These are phyloP conservation scores for Agrotis clavis DNA, from an alignment of 2,888 invertebrate species.

Conservation along the genomic window DNA sequence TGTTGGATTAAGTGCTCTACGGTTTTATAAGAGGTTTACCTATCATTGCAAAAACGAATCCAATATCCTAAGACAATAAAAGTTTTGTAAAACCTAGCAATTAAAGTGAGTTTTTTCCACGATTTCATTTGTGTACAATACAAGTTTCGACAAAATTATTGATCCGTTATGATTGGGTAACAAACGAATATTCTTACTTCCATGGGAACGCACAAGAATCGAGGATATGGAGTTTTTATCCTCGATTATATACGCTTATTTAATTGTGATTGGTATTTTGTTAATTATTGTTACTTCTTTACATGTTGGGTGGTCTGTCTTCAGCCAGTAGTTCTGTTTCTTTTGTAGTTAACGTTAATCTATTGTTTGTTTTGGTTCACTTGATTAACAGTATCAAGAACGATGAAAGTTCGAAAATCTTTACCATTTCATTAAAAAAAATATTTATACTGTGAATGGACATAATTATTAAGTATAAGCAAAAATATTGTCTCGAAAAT, in stretches of 20 bases:
- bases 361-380: too few species aligned
- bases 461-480: background rate
- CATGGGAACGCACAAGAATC: slow-evolving; percentile 59
- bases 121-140: slow-evolving; percentile 65
- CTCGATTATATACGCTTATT: slow-evolving; percentile 40
- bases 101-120: slow-evolving; percentile 64
- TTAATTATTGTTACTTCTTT: background rate
- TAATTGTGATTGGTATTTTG: slow-evolving; percentile 14
- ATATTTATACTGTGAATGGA: background rate
- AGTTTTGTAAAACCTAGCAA: slow-evolving; percentile 58
- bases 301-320: slow-evolving; percentile 1
- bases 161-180: slow-evolving; percentile 70
- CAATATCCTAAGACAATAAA: slow-evolving; percentile 46
- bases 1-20: background rate
- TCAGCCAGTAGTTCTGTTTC: background rate
- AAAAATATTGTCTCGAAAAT: background rate
- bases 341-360: background rate
- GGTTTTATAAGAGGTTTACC: slow-evolving; percentile 1
- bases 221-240: slow-evolving; percentile 31
- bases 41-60: slow-evolving; percentile 1
- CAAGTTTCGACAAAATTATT: slow-evolving; percentile 63
- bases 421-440: too few species aligned
- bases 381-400: too few species aligned
- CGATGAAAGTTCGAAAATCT: background rate
- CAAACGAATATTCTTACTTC: slow-evolving; percentile 46